A percentile compares a stretch with the other conserved stretches of the same genome.
phyloP scores from a whole-genome alignment of 2,888 invertebrate genomes.

The Tethea ocularis region DNA sequence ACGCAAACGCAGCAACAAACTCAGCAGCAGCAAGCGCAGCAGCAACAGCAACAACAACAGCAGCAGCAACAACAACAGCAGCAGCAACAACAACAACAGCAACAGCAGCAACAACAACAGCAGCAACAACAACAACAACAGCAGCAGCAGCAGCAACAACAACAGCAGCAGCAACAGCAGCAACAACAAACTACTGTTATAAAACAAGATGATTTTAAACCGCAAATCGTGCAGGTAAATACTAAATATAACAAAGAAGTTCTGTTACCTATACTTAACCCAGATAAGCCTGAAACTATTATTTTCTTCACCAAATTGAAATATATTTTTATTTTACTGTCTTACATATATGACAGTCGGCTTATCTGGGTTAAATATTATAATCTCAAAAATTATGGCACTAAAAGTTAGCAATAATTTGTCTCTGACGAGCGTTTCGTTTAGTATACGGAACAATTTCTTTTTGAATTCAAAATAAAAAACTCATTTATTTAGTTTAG shows the following conservation, averaged over 20 bases:
- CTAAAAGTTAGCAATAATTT: too few relatives aligned
- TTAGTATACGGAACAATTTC: too few relatives aligned
- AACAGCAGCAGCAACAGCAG: conserved; percentile 58
- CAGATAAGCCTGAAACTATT: too few relatives aligned
- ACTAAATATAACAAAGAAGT: conserved; percentile 31
- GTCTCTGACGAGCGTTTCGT: too few relatives aligned
- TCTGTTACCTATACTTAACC: not conserved
- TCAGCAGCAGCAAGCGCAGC: conserved; percentile 58
- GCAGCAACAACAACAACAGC: conserved; percentile 40
- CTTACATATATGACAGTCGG: too few relatives aligned
- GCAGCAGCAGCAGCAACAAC: conserved; percentile 55
- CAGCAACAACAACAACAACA: conserved; percentile 63
- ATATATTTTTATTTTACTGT: too few relatives aligned
- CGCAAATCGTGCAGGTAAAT: conserved; percentile 80
- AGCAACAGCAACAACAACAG: conserved; percentile 59
- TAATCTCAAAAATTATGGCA: too few relatives aligned
- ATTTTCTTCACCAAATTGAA: too few relatives aligned
- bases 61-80: conserved; percentile 69
- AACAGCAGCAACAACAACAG: conserved; percentile 51
- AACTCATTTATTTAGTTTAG: too few relatives aligned
- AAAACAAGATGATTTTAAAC: conserved; percentile 79
- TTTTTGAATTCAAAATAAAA: too few relatives aligned
- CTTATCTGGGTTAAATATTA: too few relatives aligned
- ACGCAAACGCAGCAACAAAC: conserved; percentile 53
- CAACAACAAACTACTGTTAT: conserved; percentile 77